A percentile compares a stretch with the other conserved stretches of the same genome.
Conservation (phyloP, 1,140 invertebrate species). For the Megathymus violae region DNA sequence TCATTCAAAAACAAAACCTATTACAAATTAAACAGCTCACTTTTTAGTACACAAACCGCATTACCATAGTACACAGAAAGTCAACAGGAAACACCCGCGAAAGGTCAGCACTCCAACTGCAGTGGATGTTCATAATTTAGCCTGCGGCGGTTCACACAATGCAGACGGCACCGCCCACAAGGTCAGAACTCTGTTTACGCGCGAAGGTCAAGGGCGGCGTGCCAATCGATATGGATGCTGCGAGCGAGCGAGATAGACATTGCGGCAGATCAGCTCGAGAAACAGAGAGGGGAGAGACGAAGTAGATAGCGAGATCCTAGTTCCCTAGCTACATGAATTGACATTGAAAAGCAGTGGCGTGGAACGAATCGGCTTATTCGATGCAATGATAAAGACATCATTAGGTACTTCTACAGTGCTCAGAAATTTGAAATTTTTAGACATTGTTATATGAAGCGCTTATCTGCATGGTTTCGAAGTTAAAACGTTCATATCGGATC, state of each 20-base stretch:
- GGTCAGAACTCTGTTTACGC: constrained; percentile 59
- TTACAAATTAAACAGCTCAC: neutral
- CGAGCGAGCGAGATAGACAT: constrained; percentile 38
- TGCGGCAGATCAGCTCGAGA: neutral
- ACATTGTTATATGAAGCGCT: too few species aligned
- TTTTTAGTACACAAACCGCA: constrained; percentile 7
- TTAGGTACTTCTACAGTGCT: neutral
- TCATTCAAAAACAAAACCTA: too few species aligned
- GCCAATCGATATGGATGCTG: constrained; percentile 74
- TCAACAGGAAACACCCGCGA: constrained; percentile 27
- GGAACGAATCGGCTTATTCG: constrained; percentile 2
- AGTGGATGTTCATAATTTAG: constrained; percentile 28
- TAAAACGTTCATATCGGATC: too few species aligned
- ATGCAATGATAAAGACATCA: neutral
- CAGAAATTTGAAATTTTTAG: neutral
- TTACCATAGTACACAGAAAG: constrained; percentile 14
- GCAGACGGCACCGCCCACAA: constrained; percentile 40
- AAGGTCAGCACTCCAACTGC: constrained; percentile 26
- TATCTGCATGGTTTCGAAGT: too few species aligned
- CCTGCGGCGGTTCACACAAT: constrained; percentile 30
- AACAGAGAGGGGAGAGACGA: constrained; percentile 4
- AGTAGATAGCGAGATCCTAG: constrained; percentile 25
- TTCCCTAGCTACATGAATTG: constrained; percentile 23
- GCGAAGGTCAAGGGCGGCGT: constrained; percentile 61
- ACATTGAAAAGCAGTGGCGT: constrained; percentile 23